Evolutionary conservation across 2,797 vertebrate genomes (phyloP), one percentile per base, ranked within the genome.

Genomic region (Cyprinella venusta): DNA sequence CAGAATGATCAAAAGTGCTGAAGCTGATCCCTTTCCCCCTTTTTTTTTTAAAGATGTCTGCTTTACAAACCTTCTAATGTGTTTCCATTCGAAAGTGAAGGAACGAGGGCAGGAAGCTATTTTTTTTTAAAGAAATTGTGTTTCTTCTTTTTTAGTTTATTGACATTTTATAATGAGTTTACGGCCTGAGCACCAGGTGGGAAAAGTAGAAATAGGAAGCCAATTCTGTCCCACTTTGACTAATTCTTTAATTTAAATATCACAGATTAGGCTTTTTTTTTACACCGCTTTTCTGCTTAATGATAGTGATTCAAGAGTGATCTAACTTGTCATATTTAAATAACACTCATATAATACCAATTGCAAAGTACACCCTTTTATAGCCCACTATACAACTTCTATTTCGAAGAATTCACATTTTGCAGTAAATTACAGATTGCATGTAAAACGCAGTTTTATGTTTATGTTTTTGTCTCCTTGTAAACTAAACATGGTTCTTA

Each of bases 81-180:
- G 91, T 93, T 94, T 93, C 90, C 91, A 91, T 92, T 94, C 89
- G 90, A 89, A 89, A 86, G 89, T 86, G 65, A 80, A 75, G 61
- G 79, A 78, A 75, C 84, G 72, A 19, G 79, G 38, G 85, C 90
- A 85, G 87, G 86, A 91, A 89, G 88, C 80, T 87, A 86, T 89
- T 89, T 92, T 50, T 54, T 91, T 92, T 93, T 93, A 92, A 92
- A 76, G 0, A 59, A 91, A 88, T 89, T 87, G 91, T 90, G 91
- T 90, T 92, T 91, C 85, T 89, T 92, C 92, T 91, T 89, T 88
- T 93, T 88, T 90, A 88, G 88, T 88, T 92, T 93, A 93, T 91
- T 91, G 91, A 92, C 91, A 91, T 86, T 90, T 45, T 93, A 89
- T 91, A 93, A 93, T 93, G 90, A 93, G 92, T 93, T 93, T 92